Conservation (phyloP, 2,113 vertebrate species). For the Chamaea fasciata region DNA sequence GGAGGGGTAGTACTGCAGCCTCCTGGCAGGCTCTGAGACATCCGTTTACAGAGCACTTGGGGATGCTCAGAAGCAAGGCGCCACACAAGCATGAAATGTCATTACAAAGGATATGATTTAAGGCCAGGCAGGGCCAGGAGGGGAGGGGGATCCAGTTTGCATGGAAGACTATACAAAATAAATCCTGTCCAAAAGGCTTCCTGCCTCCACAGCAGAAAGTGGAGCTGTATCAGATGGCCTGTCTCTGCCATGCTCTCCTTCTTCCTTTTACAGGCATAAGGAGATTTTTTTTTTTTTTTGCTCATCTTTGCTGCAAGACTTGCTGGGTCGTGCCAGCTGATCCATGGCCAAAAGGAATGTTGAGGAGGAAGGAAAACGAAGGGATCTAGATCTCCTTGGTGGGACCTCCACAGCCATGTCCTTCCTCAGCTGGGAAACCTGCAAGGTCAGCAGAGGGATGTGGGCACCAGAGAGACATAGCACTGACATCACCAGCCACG, state of each 20-base stretch:
- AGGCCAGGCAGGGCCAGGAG: background rate
- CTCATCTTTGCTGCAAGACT: conserved; percentile 31
- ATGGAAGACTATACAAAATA: conserved; percentile 62
- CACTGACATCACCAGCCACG: accelerated
- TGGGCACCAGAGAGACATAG: accelerated
- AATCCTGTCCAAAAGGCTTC: conserved; percentile 44
- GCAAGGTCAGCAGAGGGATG: background rate
- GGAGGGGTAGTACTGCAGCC: background rate
- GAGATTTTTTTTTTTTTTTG: background rate
- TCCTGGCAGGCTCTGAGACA: background rate
- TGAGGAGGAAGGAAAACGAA: background rate
- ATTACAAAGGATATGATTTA: conserved; percentile 67
- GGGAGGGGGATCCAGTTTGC: conserved; percentile 43
- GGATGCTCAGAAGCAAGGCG: conserved; percentile 47
- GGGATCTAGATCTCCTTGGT: background rate
- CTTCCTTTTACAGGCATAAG: conserved; percentile 66
- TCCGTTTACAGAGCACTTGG: conserved; percentile 42
- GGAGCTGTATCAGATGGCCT: background rate
- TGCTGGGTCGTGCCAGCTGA: conserved; percentile 17
- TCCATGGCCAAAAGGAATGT: conserved; percentile 2
- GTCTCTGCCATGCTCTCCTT: conserved; percentile 18
- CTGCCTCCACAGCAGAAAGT: conserved; percentile 21
- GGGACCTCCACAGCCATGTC: background rate
- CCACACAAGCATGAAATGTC: conserved; percentile 58
- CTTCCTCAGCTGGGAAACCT: accelerated